Conservation (phyloP, 2,113 vertebrate species). For the Xiphophorus maculatus region DNA sequence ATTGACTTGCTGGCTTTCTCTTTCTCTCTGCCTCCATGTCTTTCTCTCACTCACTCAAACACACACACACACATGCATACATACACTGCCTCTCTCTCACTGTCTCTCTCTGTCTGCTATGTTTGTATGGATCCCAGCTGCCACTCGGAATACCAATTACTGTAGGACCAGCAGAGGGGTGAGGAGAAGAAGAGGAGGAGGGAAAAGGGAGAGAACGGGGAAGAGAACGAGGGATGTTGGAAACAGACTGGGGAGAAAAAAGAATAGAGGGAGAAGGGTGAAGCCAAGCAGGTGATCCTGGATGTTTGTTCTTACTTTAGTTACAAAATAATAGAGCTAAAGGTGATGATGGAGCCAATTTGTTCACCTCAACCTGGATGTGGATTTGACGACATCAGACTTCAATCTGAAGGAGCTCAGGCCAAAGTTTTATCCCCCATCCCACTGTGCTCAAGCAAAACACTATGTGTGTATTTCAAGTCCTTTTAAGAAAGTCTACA, state of each 20-base stretch:
- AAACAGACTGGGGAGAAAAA: conserved; percentile 13
- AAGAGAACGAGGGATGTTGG: conserved; percentile 19
- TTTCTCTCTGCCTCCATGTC: conserved; percentile 63
- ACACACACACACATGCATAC: conserved; percentile 19
- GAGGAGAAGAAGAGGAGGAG: conserved; percentile 24
- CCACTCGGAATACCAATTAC: conserved; percentile 85
- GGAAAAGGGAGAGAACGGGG: conserved; percentile 7
- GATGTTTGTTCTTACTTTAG: conserved; percentile 39
- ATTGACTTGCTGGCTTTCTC: conserved; percentile 84
- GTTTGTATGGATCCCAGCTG: conserved; percentile 85
- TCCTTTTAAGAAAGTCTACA: neutral
- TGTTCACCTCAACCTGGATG: neutral
- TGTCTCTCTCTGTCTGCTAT: conserved; percentile 77
- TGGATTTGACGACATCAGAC: neutral
- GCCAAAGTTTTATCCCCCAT: neutral
- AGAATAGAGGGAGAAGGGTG: conserved; percentile 17
- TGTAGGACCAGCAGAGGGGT: conserved; percentile 73
- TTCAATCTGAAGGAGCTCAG: neutral
- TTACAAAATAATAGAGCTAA: conserved; percentile 35
- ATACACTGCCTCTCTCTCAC: conserved; percentile 45
- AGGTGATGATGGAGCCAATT: conserved; percentile 12
- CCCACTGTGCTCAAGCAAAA: neutral
- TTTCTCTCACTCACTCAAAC: conserved; percentile 37
- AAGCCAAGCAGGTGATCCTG: conserved; percentile 23
- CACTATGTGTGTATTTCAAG: neutral